phyloP scores from a whole-genome alignment of 2,113 vertebrate genomes.

The Mobula birostris region DNA sequence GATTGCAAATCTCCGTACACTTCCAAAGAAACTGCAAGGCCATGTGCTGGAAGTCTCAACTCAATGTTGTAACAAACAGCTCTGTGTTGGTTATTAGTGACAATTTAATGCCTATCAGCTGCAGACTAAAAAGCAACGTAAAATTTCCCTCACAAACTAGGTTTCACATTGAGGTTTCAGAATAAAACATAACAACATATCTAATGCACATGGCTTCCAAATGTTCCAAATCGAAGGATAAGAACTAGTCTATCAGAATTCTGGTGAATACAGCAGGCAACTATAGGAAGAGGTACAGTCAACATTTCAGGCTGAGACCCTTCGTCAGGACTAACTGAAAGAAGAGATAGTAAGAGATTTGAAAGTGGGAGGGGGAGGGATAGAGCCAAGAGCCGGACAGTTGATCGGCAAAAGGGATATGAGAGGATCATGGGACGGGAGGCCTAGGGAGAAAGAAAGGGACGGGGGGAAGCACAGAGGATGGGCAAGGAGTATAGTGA shows the following conservation, averaged over 20 bases:
- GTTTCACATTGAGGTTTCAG: background rate
- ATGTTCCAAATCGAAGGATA: background rate
- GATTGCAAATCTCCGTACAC: background rate
- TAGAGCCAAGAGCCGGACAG: no score
- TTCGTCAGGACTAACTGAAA: no score
- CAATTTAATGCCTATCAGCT: conserved; percentile 33
- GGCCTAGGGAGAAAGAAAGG: no score
- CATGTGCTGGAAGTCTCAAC: conserved; percentile 4
- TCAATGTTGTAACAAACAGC: background rate
- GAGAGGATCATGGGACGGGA: no score
- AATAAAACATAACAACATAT: background rate
- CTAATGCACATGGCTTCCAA: background rate
- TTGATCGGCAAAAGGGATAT: no score
- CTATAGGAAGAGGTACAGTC: no score
- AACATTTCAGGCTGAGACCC: no score
- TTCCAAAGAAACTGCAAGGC: background rate
- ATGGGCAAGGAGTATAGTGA: no score
- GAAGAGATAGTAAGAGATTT: no score
- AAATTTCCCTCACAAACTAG: background rate
- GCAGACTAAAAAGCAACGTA: background rate
- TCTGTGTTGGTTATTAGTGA: background rate
- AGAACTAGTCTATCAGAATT: background rate
- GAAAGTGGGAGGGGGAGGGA: no score
- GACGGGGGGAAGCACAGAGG: no score
- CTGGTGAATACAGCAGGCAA: background rate